Conservation (phyloP, 2,113 vertebrate genomes). For the Pelvicachromis taeniatus region DNA sequence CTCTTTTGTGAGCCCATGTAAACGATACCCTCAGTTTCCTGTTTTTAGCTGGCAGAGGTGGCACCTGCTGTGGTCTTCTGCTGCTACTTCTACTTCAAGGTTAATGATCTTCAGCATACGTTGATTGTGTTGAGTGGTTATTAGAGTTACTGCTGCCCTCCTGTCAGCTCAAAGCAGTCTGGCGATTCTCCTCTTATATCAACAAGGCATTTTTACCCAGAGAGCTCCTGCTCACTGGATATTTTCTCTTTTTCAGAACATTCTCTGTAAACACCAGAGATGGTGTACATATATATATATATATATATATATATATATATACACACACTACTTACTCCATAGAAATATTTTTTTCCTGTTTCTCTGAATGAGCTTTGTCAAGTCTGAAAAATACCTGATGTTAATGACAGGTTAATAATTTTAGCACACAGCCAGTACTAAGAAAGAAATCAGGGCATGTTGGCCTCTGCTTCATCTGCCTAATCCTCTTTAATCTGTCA, state of each 20-base stretch:
- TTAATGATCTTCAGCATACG: background rate
- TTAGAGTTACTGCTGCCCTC: background rate
- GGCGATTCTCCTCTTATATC: too few relatives aligned
- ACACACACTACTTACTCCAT: background rate
- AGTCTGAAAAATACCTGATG: background rate
- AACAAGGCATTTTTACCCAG: background rate
- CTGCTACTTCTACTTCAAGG: background rate
- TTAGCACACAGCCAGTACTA: background rate
- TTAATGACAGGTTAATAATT: background rate
- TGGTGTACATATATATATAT: background rate
- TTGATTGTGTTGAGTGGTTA: background rate
- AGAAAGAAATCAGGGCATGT: background rate
- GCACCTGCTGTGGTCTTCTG: background rate
- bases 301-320: too few relatives aligned
- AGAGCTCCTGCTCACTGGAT: background rate
- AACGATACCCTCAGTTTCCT: background rate
- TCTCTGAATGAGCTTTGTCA: background rate
- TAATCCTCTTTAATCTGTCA: background rate
- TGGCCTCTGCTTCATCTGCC: background rate
- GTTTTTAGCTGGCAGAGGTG: background rate
- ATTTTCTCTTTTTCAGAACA: background rate
- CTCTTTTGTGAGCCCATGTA: background rate
- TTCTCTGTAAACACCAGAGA: background rate
- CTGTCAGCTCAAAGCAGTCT: background rate
- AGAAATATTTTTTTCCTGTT: background rate